These are phyloP conservation scores for Caenorhabditis tropicalis DNA, from an alignment of 1,140 invertebrate genomes.

Conservation along the genomic window DNA sequence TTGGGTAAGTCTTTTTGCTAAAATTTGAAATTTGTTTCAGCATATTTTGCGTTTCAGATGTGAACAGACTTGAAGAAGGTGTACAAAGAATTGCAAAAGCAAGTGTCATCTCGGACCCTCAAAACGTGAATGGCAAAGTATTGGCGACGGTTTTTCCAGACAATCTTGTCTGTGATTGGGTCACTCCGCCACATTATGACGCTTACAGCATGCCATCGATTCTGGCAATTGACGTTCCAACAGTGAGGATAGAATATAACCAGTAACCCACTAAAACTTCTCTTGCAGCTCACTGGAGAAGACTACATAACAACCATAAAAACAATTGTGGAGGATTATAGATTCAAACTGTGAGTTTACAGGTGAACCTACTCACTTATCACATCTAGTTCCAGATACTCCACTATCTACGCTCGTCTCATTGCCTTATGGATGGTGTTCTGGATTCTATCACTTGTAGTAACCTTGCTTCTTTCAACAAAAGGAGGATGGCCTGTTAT, in stretches of 20 bases:
- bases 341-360: conserved; percentile 44
- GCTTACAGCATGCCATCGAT: conserved; percentile 50
- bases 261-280: background rate
- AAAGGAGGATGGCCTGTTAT: conserved; percentile 52
- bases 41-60: background rate
- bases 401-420: conserved; percentile 47
- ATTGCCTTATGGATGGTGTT: conserved; percentile 51
- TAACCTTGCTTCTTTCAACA: conserved; percentile 42
- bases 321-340: conserved; percentile 26
- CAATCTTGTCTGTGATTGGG: conserved; percentile 48
- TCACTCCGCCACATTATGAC: conserved; percentile 49
- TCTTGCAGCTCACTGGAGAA: conserved; percentile 16
- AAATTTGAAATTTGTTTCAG: background rate
- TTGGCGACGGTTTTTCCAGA: conserved; percentile 47
- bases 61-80: background rate
- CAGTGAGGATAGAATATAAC: background rate
- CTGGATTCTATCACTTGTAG: conserved; percentile 1
- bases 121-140: conserved; percentile 44
- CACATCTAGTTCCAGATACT: conserved; percentile 21
- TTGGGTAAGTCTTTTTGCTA: background rate
- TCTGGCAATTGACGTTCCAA: conserved; percentile 44
- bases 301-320: conserved; percentile 50
- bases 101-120: background rate
- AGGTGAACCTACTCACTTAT: background rate
- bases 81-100: background rate